phyloP scores from a whole-genome alignment of 2,113 vertebrate genomes.

The Furnarius figulus region DNA sequence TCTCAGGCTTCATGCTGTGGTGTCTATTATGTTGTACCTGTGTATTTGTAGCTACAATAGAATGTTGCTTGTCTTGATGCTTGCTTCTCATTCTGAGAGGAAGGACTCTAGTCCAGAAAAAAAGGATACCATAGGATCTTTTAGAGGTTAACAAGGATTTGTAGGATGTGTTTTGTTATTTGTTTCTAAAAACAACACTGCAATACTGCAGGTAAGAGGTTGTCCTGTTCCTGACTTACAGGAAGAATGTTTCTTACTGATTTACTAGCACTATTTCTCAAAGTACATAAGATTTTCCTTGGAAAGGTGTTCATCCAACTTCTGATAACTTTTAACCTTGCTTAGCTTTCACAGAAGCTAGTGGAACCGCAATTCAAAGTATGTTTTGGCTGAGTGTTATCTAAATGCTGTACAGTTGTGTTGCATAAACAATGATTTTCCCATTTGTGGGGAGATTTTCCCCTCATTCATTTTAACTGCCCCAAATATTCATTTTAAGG shows the following conservation, averaged over 20 bases:
- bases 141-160: background rate
- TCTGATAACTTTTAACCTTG: constrained; percentile 4
- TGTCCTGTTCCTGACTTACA: background rate
- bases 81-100: background rate
- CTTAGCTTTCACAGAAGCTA: background rate
- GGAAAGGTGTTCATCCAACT: background rate
- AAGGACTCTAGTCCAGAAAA: background rate
- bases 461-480: background rate
- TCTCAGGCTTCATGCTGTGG: background rate
- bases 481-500: background rate
- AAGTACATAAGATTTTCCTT: constrained; percentile 2
- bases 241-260: background rate
- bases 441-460: background rate
- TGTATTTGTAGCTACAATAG: no score
- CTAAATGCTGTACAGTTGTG: background rate
- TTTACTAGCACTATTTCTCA: background rate
- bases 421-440: background rate
- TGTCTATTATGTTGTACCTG: no score
- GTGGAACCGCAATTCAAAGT: background rate
- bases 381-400: background rate
- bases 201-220: background rate
- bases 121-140: background rate
- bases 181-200: background rate
- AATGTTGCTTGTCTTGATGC: background rate
- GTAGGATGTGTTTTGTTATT: background rate